These are phyloP conservation scores for Asteroscopus sphinx DNA, from an alignment of 2,888 invertebrate species.

Conservation along the genomic window DNA sequence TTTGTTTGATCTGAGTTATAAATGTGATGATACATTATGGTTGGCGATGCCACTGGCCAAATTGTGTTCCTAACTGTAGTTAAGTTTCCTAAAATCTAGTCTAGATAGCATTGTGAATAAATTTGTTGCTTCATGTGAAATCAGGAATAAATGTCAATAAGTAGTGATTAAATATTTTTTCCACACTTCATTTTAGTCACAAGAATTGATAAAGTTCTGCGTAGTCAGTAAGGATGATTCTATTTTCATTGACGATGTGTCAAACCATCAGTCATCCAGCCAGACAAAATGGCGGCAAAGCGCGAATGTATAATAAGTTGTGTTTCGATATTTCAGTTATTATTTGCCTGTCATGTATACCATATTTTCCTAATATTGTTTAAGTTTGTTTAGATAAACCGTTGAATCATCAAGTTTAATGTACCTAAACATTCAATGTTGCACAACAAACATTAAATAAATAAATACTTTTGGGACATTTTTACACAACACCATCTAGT, in stretches of 20 bases:
- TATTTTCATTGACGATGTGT: constrained; percentile 16
- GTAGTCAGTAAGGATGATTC: constrained; percentile 11
- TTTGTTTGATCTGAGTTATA: constrained; percentile 2
- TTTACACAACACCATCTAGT: too few species aligned
- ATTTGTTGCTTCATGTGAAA: not conserved
- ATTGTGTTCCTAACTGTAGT: not conserved
- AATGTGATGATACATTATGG: constrained; percentile 5
- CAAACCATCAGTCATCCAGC: constrained; percentile 19
- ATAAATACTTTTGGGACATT: too few species aligned
- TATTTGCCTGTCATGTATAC: not conserved
- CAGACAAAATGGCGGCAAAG: constrained; percentile 45
- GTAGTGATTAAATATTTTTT: not conserved
- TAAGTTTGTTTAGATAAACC: constrained; percentile 11
- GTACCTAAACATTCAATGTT: too few species aligned
- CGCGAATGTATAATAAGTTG: constrained; percentile 14
- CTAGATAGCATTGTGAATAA: not conserved
- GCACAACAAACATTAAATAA: not conserved
- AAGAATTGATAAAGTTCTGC: not conserved
- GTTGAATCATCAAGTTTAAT: constrained; percentile 4
- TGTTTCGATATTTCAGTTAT: not conserved
- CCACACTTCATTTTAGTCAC: not conserved
- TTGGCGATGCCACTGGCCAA: not conserved
- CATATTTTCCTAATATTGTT: constrained; percentile 14
- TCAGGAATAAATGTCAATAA: not conserved
- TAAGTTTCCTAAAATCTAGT: not conserved